A percentile compares a stretch with the other conserved stretches of the same genome.
Evolutionary conservation across 2,113 vertebrate genomes (phyloP).

Genomic region (Bubo blakistoni): DNA sequence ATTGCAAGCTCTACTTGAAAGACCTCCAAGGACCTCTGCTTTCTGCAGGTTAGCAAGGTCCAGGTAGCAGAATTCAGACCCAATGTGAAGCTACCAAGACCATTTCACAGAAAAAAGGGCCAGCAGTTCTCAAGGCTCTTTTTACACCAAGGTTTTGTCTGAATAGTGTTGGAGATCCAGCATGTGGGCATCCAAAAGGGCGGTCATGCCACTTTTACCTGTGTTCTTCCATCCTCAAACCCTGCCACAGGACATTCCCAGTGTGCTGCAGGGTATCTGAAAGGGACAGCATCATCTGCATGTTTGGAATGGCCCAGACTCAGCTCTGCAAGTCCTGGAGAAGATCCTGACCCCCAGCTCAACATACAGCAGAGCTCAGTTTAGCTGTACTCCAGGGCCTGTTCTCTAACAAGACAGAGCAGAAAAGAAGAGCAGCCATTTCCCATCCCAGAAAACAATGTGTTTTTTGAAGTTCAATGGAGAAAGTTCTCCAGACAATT

Average conservation of each 20-base stretch:
- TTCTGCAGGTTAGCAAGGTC: neutral
- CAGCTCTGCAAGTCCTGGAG: neutral
- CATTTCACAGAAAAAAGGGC: neutral
- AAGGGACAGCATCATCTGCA: neutral
- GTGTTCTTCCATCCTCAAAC: neutral
- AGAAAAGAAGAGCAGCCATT: neutral
- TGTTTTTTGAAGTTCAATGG: neutral
- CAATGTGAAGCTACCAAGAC: neutral
- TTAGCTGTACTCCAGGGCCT: no score
- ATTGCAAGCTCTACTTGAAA: neutral
- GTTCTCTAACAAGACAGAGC: neutral
- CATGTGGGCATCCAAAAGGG: neutral
- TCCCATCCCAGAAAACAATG: neutral
- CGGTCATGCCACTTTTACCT: neutral
- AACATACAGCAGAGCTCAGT: neutral
- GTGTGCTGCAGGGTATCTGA: neutral
- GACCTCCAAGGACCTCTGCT: neutral
- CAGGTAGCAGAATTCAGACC: neutral
- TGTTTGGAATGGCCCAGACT: neutral
- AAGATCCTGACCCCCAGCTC: neutral
- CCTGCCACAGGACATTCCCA: no score
- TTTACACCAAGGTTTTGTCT: neutral
- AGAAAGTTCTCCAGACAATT: neutral
- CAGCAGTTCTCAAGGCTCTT: neutral
- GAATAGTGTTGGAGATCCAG: neutral